Evolutionary conservation across 2,797 vertebrate species (phyloP).

Genomic region (Erpetoichthys calabaricus): DNA sequence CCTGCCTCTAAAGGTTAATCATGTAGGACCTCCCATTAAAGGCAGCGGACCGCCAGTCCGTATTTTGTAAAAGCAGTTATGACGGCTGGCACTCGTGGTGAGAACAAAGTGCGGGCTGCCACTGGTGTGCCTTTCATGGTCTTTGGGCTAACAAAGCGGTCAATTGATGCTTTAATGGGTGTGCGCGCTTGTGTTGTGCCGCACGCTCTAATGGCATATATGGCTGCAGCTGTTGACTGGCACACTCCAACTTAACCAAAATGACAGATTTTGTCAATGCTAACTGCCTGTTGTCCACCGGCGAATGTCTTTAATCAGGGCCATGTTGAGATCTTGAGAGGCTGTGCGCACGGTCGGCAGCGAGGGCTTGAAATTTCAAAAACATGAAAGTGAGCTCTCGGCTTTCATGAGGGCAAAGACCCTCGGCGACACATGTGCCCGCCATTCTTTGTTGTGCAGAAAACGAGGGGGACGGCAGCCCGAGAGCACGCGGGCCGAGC

Average conservation of each 20-base stretch:
- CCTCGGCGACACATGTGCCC: conserved; percentile 19
- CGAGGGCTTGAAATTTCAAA: conserved; percentile 9
- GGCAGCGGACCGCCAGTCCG: not conserved
- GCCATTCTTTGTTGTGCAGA: conserved; percentile 21
- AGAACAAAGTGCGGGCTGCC: not conserved
- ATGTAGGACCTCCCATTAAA: not conserved
- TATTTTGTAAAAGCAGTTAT: conserved; percentile 5
- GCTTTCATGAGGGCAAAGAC: conserved; percentile 11
- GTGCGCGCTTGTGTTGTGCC: conserved; percentile 35
- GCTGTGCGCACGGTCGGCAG: conserved; percentile 19
- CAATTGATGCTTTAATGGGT: conserved; percentile 36
- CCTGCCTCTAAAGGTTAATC: too few species aligned
- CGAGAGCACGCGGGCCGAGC: conserved; percentile 16
- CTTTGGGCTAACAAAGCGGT: conserved; percentile 27
- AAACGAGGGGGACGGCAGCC: conserved; percentile 19
- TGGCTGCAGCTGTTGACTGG: conserved; percentile 69
- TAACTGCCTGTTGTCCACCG: conserved; percentile 50
- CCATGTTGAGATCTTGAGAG: conserved; percentile 36
- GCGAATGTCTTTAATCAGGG: conserved; percentile 45
- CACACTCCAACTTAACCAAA: conserved; percentile 65
- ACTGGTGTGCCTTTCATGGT: conserved; percentile 22
- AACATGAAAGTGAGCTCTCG: conserved; percentile 15
- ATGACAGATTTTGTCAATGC: conserved; percentile 64
- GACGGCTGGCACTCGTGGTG: too few species aligned
- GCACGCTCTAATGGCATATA: conserved; percentile 31